These are phyloP conservation scores for Podilymbus podiceps DNA, from an alignment of 2,113 vertebrate species.

Conservation along the genomic window DNA sequence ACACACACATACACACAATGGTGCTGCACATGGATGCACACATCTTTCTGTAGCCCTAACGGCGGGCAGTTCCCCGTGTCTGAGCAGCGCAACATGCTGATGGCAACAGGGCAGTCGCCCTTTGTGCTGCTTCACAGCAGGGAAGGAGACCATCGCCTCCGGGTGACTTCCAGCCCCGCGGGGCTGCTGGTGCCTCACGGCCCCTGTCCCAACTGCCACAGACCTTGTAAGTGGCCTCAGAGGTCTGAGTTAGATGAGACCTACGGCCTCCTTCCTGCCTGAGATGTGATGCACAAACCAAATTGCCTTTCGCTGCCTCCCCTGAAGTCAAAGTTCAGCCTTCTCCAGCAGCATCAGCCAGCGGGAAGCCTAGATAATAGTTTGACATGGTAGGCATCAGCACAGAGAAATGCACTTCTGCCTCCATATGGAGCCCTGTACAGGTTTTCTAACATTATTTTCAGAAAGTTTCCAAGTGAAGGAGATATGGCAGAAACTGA, in stretches of 20 bases:
- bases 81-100: neutral
- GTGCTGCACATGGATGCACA: neutral
- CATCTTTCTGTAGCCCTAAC: neutral
- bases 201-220: neutral
- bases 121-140: neutral
- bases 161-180: neutral
- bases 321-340: slow-evolving; percentile 19
- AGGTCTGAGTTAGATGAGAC: neutral
- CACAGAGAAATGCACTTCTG: neutral
- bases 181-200: neutral
- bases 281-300: neutral
- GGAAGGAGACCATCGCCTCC: neutral
- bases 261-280: neutral
- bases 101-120: neutral
- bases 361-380: neutral
- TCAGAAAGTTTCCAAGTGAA: slow-evolving; percentile 21
- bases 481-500: neutral
- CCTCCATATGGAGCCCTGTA: neutral
- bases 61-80: neutral
- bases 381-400: neutral
- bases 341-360: neutral
- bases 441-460: neutral
- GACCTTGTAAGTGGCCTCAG: neutral
- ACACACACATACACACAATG: neutral
- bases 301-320: neutral